Evolutionary conservation across 2,113 vertebrate species (phyloP), one percentile per base, ranked within the genome.

Genomic region (Deroptyus accipitrinus): DNA sequence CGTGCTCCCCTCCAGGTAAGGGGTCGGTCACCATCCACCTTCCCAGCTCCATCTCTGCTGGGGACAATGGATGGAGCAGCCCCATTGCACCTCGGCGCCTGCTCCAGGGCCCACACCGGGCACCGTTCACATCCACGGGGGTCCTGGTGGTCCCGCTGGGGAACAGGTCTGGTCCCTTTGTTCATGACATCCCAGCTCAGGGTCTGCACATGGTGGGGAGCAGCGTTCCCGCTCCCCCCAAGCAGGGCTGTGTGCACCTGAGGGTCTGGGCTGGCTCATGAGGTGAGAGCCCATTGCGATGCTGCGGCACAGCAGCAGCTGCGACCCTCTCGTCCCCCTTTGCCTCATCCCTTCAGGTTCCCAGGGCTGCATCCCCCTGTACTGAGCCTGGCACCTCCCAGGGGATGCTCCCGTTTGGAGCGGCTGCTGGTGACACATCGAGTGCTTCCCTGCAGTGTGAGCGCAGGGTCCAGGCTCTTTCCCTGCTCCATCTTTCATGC

Each of bases 81-180:
- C 33, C 76, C 0, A 0, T 28, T 5, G 11, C 19, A 10, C 33
- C n/a, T 7, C 1, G 0, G 8, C 4, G 23, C n/a, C 39, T 2
- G 2, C 4, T 17, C 54, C 30, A 6, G n/a, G 9, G 18, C 9
- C 1, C 13, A 46, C 39, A 7, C 5, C 0, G 5, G 52, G 44
- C 69, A 52, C n/a, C 3, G 2, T 10, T 27, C 1, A 1, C 10
- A 1, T 7, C 6, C 18, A n/a, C 4, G 17, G 70, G 39, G 1
- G 5, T 7, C 46, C 46, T 6, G 8, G 9, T 18, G 33, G 22
- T 42, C 31, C 17, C 1, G 0, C 35, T 31, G 59, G 13, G 68
- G 33, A 67, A 1, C 1, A 2, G 35, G 25, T 49, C 68, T 35
- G 68, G 20, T 37, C 61, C 25, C 7, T 67, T 42, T n/a, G 39